A percentile compares a stretch with the other conserved stretches of the same genome.
Evolutionary conservation across 2,113 vertebrate species (phyloP).

Genomic region (Sphyrna mokarran): DNA sequence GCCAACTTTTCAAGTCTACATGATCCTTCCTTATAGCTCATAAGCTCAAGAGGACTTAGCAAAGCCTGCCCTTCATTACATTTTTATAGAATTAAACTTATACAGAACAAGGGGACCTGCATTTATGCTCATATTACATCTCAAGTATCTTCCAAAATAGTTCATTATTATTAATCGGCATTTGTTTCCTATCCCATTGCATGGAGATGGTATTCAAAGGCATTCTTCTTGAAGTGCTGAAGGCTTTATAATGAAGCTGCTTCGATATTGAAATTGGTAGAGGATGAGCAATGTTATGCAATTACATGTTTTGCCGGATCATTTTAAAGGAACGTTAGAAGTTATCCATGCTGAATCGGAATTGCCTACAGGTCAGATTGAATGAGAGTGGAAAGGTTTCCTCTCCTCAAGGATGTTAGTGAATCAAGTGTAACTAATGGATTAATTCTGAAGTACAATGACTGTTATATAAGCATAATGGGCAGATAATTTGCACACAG

Average conservation of each 20-base stretch:
- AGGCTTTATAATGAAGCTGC: background rate
- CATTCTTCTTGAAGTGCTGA: background rate
- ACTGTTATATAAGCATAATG: background rate
- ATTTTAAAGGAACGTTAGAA: background rate
- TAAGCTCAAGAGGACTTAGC: background rate
- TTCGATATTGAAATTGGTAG: background rate
- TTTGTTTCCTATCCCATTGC: background rate
- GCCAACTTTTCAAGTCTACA: no score
- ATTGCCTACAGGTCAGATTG: no score
- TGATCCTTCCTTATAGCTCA: no score
- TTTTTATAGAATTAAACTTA: background rate
- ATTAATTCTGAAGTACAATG: background rate
- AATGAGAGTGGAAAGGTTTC: background rate
- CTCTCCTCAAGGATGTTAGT: background rate
- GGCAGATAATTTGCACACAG: background rate
- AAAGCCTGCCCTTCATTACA: background rate
- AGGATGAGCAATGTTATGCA: background rate
- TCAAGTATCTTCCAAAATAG: background rate
- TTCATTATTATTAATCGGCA: background rate
- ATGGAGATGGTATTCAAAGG: background rate
- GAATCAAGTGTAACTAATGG: background rate
- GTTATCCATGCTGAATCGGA: background rate
- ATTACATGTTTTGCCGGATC: background rate
- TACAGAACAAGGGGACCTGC: background rate
- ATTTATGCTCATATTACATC: background rate